Evolutionary conservation across 2,113 vertebrate genomes (phyloP).

Genomic region (Panthera tigris): DNA sequence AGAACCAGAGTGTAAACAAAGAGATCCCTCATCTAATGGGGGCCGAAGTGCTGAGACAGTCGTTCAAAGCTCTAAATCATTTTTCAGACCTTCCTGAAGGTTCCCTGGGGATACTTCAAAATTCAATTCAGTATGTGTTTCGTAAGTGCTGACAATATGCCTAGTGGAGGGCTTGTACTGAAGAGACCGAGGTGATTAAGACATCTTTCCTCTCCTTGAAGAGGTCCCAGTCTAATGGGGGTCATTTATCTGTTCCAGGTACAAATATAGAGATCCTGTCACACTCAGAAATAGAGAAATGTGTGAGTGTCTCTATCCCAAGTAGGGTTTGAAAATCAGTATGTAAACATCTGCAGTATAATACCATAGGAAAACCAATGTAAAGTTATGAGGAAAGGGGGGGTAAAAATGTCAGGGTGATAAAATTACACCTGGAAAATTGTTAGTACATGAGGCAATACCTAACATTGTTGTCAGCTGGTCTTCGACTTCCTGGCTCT

Average conservation of each 20-base stretch:
- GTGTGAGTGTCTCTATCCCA: neutral
- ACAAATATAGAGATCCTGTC: neutral
- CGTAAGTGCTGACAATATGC: neutral
- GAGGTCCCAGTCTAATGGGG: neutral
- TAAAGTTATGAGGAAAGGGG: neutral
- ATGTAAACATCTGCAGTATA: neutral
- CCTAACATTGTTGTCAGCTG: neutral
- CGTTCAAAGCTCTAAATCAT: neutral
- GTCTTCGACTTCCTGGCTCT: neutral
- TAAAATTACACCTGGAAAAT: neutral
- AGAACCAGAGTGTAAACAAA: neutral
- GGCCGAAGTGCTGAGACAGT: neutral
- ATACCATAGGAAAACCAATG: neutral
- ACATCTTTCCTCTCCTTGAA: neutral
- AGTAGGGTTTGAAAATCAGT: neutral
- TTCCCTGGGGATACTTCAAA: constrained; percentile 11
- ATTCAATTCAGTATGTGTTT: neutral
- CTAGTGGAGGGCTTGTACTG: neutral
- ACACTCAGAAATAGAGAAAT: neutral
- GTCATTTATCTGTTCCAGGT: neutral
- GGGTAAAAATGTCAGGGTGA: neutral
- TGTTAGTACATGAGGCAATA: neutral
- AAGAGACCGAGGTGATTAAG: neutral
- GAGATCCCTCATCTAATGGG: neutral
- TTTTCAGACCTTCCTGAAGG: neutral